Conservation (phyloP, 2,797 vertebrate species). For the Epinephelus malabaricus region DNA sequence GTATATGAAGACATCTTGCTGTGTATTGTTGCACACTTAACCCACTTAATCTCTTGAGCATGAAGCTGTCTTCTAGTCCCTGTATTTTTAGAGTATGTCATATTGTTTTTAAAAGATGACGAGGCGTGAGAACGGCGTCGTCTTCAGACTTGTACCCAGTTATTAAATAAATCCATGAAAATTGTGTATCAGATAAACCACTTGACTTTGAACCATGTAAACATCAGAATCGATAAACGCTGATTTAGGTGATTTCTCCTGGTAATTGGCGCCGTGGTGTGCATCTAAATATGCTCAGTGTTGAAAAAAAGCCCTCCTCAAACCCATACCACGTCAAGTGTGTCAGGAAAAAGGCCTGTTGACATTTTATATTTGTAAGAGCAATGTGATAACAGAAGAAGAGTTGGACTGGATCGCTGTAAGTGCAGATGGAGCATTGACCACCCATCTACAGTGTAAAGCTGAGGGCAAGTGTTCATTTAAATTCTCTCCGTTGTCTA, state of each 20-base stretch:
- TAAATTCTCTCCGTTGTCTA: constrained; percentile 22
- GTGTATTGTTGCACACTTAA: neutral
- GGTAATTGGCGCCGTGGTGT: neutral
- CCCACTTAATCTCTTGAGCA: neutral
- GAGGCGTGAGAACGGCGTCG: neutral
- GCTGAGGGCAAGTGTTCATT: constrained; percentile 30
- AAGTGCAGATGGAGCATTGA: constrained; percentile 16
- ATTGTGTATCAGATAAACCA: constrained; percentile 3
- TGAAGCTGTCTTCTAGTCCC: neutral
- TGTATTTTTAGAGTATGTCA: neutral
- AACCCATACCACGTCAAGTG: constrained; percentile 7
- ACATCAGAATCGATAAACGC: neutral
- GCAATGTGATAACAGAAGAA: constrained; percentile 3
- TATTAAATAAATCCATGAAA: neutral
- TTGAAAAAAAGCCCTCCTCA: constrained; percentile 2
- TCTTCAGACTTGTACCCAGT: neutral
- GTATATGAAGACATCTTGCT: constrained; percentile 1
- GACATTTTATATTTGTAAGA: constrained; percentile 29
- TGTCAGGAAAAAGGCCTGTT: constrained; percentile 6
- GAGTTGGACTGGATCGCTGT: neutral
- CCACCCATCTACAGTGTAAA: neutral
- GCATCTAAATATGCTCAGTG: neutral
- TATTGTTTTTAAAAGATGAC: neutral
- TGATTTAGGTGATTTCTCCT: neutral
- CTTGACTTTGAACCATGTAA: constrained; percentile 5